phyloP scores from a whole-genome alignment of 2,113 vertebrate species.

The Protobothrops flavoviridis region DNA sequence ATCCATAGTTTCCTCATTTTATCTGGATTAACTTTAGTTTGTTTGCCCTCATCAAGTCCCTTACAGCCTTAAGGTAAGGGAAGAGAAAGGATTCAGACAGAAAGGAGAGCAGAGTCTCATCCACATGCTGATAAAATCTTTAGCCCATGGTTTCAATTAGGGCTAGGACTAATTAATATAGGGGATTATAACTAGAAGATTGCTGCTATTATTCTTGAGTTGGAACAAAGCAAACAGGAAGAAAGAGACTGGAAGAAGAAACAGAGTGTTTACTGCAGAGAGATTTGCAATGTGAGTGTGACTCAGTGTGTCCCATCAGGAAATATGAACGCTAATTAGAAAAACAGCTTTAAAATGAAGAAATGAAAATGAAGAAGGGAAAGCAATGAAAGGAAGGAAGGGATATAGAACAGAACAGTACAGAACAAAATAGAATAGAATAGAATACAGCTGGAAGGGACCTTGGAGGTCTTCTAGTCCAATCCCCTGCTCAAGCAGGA shows the following conservation, averaged over 20 bases:
- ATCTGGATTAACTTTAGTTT: neutral
- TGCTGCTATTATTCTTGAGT: neutral
- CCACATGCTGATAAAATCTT: neutral
- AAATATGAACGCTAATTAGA: neutral
- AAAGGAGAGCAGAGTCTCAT: neutral
- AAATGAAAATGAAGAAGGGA: neutral
- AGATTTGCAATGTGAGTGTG: neutral
- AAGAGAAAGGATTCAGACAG: neutral
- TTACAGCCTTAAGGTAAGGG: neutral
- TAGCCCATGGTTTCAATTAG: neutral
- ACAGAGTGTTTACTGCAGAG: neutral
- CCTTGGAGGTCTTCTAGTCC: too few species aligned
- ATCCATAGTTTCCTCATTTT: neutral
- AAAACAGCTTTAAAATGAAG: neutral
- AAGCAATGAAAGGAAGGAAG: neutral
- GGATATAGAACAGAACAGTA: neutral
- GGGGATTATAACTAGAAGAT: neutral
- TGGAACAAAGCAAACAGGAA: neutral
- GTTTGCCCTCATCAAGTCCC: neutral
- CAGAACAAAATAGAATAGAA: too few species aligned
- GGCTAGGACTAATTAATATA: neutral
- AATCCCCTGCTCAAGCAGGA: too few species aligned
- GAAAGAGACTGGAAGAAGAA: neutral
- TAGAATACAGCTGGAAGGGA: too few species aligned
- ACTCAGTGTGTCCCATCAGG: neutral